Evolutionary conservation across 2,888 invertebrate genomes (phyloP), one percentile per base, ranked within the genome.

Genomic region (Deilephila elpenor): DNA sequence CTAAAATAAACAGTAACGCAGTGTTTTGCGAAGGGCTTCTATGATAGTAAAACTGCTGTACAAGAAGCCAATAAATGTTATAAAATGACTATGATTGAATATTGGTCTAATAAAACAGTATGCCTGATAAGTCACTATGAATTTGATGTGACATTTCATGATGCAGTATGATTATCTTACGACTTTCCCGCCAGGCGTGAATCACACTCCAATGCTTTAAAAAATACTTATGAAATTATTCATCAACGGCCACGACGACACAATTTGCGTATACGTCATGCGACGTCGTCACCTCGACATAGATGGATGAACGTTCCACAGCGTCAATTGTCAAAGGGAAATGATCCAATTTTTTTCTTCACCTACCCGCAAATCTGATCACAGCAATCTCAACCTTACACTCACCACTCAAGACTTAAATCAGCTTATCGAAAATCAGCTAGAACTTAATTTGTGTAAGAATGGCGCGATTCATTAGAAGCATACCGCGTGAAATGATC

Each of bases 301-400:
- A 86, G 88, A 88, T 83, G 84, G 88, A 90, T 90, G 86, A 83
- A 83, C 82, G 80, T 84, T 84, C 87, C 87, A 89, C 82, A 86
- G 79, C 83, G 79, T 88, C 86, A 84, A 87, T 86, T 87, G 89
- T 89, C 84, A 85, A 83, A 82, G 82, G 85, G 82, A 89, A 88
- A 86, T 87, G 88, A 89, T 86, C 87, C 86, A 86, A 84, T 87
- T 86, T 81, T 83, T 77, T 77, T 78, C 78, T 73, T 73, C 71
- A 78, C 77, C 80, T 74, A 81, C 32, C 60, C 72, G 60, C 19
- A 62, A 72, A 71, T 62, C 53, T 56, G 20, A 8, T 70, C 8
- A 61, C 67, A 5, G 14, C 37, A 59, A n/a, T 37, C 72, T 73
- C 17, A 61, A 80, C 81, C 74, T 77, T 82, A 83, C 34, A 0